These are phyloP conservation scores for Tetrao urogallus DNA, from an alignment of 2,113 vertebrate genomes.

Conservation along the genomic window DNA sequence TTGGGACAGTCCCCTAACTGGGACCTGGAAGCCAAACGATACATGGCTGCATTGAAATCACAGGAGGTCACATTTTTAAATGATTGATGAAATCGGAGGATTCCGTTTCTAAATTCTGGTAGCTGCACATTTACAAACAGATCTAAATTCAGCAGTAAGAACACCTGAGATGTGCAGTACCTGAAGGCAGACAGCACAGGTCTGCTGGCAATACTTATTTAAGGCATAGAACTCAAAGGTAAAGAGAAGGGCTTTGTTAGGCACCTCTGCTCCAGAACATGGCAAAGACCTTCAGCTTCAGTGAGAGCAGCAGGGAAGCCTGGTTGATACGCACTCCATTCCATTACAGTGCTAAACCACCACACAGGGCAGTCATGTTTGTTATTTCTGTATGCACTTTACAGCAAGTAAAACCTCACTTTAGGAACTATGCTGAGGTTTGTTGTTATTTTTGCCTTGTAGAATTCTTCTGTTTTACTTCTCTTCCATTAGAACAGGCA, in stretches of 20 bases:
- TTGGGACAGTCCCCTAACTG: not conserved
- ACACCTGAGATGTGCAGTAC: not conserved
- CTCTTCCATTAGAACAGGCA: constrained; percentile 1
- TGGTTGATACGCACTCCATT: not conserved
- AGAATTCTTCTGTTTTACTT: constrained; percentile 9
- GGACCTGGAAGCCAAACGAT: constrained; percentile 13
- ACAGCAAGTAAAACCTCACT: not conserved
- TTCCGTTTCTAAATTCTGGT: not conserved
- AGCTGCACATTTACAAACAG: not conserved
- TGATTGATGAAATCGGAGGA: not conserved
- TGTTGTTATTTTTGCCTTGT: not conserved
- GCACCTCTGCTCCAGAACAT: not conserved
- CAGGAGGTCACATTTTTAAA: not conserved
- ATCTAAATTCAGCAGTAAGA: not conserved
- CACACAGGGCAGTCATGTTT: not conserved
- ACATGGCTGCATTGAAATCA: rapidly evolving
- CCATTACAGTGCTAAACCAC: rapidly evolving
- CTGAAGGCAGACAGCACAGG: not conserved
- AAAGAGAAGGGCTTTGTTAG: not conserved
- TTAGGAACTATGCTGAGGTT: not conserved
- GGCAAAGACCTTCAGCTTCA: not conserved
- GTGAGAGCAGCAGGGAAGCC: rapidly evolving
- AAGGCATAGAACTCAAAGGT: not conserved
- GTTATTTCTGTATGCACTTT: not conserved
- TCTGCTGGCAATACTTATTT: not conserved